Evolutionary conservation across 2,797 vertebrate genomes (phyloP).

Genomic region (Mormyrus hasselquistii): DNA sequence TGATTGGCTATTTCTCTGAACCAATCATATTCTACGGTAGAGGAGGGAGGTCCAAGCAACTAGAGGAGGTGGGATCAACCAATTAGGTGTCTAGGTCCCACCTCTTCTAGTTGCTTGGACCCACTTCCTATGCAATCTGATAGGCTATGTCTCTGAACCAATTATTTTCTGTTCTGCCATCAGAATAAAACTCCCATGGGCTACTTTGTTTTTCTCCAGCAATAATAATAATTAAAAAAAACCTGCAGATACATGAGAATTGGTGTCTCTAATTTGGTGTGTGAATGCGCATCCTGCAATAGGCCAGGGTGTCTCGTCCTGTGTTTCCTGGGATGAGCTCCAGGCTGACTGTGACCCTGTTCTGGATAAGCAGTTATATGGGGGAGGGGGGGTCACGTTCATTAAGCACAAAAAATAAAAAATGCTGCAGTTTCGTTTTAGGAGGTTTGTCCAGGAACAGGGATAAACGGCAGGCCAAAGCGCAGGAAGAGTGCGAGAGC

Average conservation of each 20-base stretch:
- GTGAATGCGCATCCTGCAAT: background rate
- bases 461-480: background rate
- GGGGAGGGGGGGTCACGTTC: background rate
- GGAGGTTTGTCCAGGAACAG: background rate
- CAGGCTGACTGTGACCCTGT: background rate
- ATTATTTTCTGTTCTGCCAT: background rate
- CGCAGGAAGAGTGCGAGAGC: slow-evolving; percentile 14
- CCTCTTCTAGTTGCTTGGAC: background rate
- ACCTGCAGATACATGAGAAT: background rate
- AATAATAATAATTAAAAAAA: background rate
- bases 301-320: background rate
- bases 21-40: background rate
- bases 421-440: background rate
- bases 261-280: background rate
- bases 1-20: background rate
- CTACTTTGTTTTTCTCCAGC: background rate
- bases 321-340: background rate
- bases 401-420: background rate
- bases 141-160: background rate
- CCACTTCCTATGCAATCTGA: background rate
- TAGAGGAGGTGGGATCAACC: background rate
- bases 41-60: background rate
- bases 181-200: background rate
- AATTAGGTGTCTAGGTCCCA: background rate
- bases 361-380: background rate